phyloP scores from a whole-genome alignment of 2,113 vertebrate species.

The Origma solitaria region DNA sequence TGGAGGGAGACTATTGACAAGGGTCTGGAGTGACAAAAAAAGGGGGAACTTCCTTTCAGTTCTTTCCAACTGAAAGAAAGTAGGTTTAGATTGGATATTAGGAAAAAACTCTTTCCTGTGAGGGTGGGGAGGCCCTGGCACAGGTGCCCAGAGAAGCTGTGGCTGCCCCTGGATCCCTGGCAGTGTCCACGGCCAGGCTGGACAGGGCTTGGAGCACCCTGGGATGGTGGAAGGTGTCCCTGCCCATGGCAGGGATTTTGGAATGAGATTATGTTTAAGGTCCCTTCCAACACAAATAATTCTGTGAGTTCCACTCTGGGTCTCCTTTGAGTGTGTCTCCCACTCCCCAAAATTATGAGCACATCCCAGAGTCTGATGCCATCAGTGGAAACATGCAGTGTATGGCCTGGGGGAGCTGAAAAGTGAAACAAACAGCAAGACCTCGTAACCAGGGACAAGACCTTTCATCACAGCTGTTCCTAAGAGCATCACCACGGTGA shows the following conservation, averaged over 20 bases:
- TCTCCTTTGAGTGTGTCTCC: not conserved
- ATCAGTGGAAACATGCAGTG: not conserved
- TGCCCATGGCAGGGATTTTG: not conserved
- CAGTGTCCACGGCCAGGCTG: rapidly evolving
- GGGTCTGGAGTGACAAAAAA: not conserved
- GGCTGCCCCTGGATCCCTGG: not conserved
- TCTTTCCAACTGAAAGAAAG: not conserved
- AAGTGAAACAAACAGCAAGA: not conserved
- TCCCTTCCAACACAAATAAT: not conserved
- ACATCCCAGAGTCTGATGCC: not conserved
- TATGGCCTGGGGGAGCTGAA: not conserved
- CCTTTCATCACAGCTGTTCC: not conserved
- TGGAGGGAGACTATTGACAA: not conserved
- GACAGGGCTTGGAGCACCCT: rapidly evolving
- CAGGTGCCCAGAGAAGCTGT: not conserved
- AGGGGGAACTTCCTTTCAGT: too few relatives aligned
- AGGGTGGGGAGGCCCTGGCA: rapidly evolving
- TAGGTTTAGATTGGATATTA: not conserved
- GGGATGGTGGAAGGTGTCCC: rapidly evolving
- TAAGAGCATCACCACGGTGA: not conserved
- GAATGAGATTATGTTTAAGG: rapidly evolving
- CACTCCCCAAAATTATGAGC: not conserved
- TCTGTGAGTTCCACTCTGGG: not conserved
- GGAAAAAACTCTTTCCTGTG: not conserved
- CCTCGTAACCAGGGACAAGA: not conserved